Base-by-base conservation (phyloP, 2,888 invertebrate species). In the Cryptosula pallasiana region DNA sequence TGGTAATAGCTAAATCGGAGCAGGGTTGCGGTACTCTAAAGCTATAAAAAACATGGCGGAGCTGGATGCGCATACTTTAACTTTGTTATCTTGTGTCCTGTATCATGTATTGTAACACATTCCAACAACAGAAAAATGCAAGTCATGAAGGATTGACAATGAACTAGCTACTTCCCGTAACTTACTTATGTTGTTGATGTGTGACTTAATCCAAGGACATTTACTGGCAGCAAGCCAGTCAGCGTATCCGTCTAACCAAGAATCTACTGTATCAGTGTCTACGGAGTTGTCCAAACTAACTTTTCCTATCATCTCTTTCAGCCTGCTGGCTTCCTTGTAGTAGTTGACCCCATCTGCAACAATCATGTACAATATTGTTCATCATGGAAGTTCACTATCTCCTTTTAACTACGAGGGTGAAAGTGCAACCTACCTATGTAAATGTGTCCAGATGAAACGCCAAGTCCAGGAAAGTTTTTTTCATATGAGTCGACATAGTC, bases 391-490 rank as follows among this genome's bases (percentile, higher is more conserved):
- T n/a, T n/a, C n/a, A n/a, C n/a, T n/a, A n/a, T n/a, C n/a, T n/a
- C n/a, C n/a, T n/a, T n/a, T n/a, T n/a, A n/a, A 57, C 35, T n/a
- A n/a, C n/a, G n/a, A n/a, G n/a, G 45, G 20, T 20, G 45, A 13
- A 23, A 23, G 5, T 29, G 86, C 34, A 79, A 78, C 78, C 87
- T 85, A 69, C 91, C 90, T 78, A 91, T 87, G 80, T 90, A 90
- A 36, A 91, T 85, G 76, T 88, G 88, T 2, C 63, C 63, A 0
- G 88, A 91, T 73, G 88, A 87, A 77, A 88, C 79, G 9, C 90
- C 92, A 73, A 88, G 87, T 35, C 88, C 86, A 0, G 92, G 91
- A 82, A 89, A 93, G 78, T 88, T 89, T 73, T 85, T 76, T 71
- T 88, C 87, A 72, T 88, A 86, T n/a, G 86, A 84, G 57, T 85